These are phyloP conservation scores for Tribolium castaneum DNA, from an alignment of 1,140 invertebrate species.

Conservation along the genomic window DNA sequence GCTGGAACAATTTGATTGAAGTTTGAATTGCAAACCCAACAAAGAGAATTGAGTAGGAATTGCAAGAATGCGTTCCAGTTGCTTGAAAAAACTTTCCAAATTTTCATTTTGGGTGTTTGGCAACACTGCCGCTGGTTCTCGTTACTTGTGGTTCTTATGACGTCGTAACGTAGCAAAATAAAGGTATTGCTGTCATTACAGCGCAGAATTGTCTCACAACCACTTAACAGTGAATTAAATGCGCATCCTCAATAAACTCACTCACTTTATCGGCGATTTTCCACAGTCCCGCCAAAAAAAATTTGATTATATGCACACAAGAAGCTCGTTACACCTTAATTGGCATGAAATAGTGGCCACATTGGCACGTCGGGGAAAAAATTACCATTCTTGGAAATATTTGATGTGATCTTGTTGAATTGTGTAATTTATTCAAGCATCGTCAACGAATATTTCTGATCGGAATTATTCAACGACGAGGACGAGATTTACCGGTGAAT, in stretches of 20 bases:
- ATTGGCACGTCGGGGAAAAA: not conserved
- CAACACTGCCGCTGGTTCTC: not conserved
- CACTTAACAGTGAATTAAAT: not conserved
- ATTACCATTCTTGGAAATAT: not conserved
- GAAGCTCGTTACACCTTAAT: slow-evolving; percentile 13
- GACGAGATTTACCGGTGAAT: slow-evolving; percentile 20
- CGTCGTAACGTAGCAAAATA: not conserved
- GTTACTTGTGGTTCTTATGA: not conserved
- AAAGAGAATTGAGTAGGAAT: no score
- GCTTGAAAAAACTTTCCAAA: no score
- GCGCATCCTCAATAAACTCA: slow-evolving; percentile 5
- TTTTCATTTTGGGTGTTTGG: not conserved
- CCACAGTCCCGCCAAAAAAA: not conserved
- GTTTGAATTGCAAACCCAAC: no score
- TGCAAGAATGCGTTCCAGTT: no score
- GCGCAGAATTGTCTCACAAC: not conserved
- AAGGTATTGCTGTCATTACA: not conserved
- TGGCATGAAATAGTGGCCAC: slow-evolving; percentile 16
- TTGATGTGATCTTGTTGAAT: slow-evolving; percentile 23
- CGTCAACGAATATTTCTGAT: slow-evolving; percentile 18
- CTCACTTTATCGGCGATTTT: not conserved
- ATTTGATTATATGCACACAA: slow-evolving; percentile 4
- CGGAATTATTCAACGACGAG: slow-evolving; percentile 10
- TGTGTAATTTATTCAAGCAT: slow-evolving; percentile 16
- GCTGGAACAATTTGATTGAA: no score